Conservation (phyloP, 2,888 invertebrate genomes). For the Drosophila ezoana region DNA sequence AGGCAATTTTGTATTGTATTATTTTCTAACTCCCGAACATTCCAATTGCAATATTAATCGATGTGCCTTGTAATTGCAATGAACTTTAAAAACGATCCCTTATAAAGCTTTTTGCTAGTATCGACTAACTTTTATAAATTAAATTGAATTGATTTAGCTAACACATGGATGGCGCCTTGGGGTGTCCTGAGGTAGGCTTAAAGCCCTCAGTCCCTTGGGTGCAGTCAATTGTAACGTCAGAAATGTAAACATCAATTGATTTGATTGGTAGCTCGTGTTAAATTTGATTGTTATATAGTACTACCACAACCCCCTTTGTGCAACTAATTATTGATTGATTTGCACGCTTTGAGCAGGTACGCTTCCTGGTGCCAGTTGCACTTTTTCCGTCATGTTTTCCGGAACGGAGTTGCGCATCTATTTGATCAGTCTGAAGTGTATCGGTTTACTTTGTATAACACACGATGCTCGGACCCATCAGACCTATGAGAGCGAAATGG, state of each 20-base stretch:
- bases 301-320: background rate
- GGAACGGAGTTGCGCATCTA: constrained; percentile 63
- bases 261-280: constrained; percentile 15
- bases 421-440: constrained; percentile 59
- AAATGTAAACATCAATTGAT: constrained; percentile 27
- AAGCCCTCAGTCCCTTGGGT: background rate
- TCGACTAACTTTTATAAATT: background rate
- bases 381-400: constrained; percentile 49
- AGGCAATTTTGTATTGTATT: too few species aligned
- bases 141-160: background rate
- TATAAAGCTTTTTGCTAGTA: too few species aligned
- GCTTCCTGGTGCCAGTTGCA: constrained; percentile 17
- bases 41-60: too few species aligned
- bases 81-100: too few species aligned
- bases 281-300: background rate
- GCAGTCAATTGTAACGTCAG: constrained; percentile 1
- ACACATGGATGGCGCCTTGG: too few species aligned
- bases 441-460: constrained; percentile 61
- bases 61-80: too few species aligned
- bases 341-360: background rate
- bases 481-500: constrained; percentile 18
- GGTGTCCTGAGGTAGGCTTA: background rate
- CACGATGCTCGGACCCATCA: constrained; percentile 8
- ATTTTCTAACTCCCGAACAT: too few species aligned
- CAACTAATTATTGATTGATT: constrained; percentile 12